Evolutionary conservation across 2,797 vertebrate genomes (phyloP), one percentile per base, ranked within the genome.

Genomic region (Chromis chromis): DNA sequence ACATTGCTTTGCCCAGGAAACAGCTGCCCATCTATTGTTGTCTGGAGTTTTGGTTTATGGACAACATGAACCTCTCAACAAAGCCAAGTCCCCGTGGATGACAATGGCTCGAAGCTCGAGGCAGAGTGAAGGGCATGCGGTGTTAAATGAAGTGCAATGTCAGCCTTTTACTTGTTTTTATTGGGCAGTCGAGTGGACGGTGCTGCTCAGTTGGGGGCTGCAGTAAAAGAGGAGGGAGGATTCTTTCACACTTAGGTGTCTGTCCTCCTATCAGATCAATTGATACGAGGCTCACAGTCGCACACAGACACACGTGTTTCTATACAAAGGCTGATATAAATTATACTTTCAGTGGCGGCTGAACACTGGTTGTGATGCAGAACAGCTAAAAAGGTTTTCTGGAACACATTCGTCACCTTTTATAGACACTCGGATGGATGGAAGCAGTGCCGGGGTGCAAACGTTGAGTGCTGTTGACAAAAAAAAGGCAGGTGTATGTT

Each of bases 61-160:
- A 90, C 87, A 84, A 83, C 84, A 90, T 76, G 80, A 87, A 90
- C 78, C 83, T 85, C 70, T 76, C 74, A 81, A 92, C 85, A 93
- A 92, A 90, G 87, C 83, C 77, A 82, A 61, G 81, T 82, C 81
- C 82, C 74, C 46, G 77, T 13, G 21, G 81, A 75, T 75, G 80
- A 90, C 86, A 85, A 88, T 88, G 72, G 81, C 59, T 25, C 79
- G 79, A 89, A 88, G 90, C 83, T 84, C 76, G 86, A 86, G 88
- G 78, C 76, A 80, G 76, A 86, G 76, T 66, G 84, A 88, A 81
- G 84, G 85, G 81, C 81, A 82, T 50, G 76, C 64, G 28, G 70
- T 52, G 79, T 80, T 84, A 92, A 90, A 91, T 88, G 84, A 90
- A 92, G 87, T 91, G 88, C 87, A 89, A 85, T 81, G 87, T 88